Conservation (phyloP, 2,797 vertebrate species). For the Alfaro cultratus region DNA sequence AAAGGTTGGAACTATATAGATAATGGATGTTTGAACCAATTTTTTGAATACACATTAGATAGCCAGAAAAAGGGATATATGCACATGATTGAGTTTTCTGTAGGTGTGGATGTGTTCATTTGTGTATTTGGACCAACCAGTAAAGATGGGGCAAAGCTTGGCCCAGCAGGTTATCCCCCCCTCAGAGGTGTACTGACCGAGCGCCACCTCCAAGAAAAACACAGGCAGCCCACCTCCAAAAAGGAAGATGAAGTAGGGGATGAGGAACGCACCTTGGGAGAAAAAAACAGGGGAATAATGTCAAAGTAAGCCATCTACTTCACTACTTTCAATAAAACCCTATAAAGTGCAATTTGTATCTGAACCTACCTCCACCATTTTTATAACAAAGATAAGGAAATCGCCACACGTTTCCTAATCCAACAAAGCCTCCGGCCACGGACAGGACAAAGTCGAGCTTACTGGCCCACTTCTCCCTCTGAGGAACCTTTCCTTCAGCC, state of each 20-base stretch:
- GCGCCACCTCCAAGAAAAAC: constrained; percentile 98
- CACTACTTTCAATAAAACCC: not conserved
- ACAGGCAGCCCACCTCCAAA: constrained; percentile 97
- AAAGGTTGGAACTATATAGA: not conserved
- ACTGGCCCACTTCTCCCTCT: constrained; percentile 99
- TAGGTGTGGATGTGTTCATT: constrained; percentile 1
- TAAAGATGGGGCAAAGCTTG: constrained; percentile 98
- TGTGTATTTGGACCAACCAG: constrained; percentile 84
- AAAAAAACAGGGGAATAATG: constrained; percentile 8
- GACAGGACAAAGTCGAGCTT: constrained; percentile 99
- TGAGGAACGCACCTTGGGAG: constrained; percentile 97
- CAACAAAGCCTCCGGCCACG: constrained; percentile 96
- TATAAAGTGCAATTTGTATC: not conserved
- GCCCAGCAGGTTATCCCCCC: constrained; percentile 99
- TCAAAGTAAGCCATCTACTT: not conserved
- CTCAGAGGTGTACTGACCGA: constrained; percentile 98
- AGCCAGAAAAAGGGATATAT: not conserved
- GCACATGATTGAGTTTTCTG: not conserved
- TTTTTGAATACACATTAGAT: not conserved
- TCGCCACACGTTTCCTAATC: constrained; percentile 97
- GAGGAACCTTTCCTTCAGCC: constrained; percentile 93
- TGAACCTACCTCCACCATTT: constrained; percentile 93
- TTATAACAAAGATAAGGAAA: constrained; percentile 99
- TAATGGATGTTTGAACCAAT: not conserved
- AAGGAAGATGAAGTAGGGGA: constrained; percentile 99